Evolutionary conservation across 2,888 invertebrate genomes (phyloP), one percentile per base, ranked within the genome.

Genomic region (Metacarcinus magister): DNA sequence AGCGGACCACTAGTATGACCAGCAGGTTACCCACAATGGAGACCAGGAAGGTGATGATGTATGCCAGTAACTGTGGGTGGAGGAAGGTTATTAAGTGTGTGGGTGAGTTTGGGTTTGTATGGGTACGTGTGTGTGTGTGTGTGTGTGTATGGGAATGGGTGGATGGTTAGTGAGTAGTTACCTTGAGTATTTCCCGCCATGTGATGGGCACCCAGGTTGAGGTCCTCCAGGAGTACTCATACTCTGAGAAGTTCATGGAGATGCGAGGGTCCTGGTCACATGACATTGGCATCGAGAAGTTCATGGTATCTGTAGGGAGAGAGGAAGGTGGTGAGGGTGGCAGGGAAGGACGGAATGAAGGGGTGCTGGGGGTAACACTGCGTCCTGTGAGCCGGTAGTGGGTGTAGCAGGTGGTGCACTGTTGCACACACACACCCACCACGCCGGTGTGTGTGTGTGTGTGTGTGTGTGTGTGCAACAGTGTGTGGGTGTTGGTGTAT

Each of bases 1-100:
- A 96, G 32, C 97, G 96, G 4, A 97, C 97, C 5, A 97, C 97
- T 28, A 97, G 60, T 16, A 97, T 97, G 28, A 97, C 97, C 60
- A 97, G 96, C 19, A 97, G 94, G 94, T 97, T 97, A 19, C 97
- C 97, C 5, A 97, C 90, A 44, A 97, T 89, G 3, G 97, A 97
- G 23, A 97, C 96, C 39, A 97, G 19, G 82, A 97, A 97, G 8
- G 97, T 97, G 8, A 97, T 13, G 7, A 97, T 96, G 96, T 97
- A 97, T 54, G 97, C 96, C 0, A 96, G 93, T 2, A 97, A 97
- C 97, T 97, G 96, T 1, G n/a, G 19, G 94, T n/a, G 19, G 0
- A 67, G 3, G n/a, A 82, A 2, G 48, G 48, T 10, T 7, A 48
- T 48, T 48, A 3, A 3, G 48, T 48, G 48, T 54, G 54, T 54